Conservation (phyloP, 1,140 invertebrate genomes). For the Calliphora vicina region DNA sequence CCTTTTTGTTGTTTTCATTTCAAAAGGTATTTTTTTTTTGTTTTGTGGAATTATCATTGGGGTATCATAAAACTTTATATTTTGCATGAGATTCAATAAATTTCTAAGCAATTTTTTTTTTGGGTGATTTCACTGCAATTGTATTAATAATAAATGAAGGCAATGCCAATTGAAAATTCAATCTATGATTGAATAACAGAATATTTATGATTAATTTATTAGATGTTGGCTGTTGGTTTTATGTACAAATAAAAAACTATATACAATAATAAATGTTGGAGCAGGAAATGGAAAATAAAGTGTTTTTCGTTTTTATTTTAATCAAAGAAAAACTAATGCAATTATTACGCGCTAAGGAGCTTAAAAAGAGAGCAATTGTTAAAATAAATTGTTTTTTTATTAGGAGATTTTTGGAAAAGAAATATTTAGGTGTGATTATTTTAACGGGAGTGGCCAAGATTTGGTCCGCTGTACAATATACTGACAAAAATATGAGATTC, state of each 20-base stretch:
- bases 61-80: slow-evolving; percentile 33
- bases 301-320: background rate
- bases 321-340: background rate
- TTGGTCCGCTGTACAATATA: background rate
- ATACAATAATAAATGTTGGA: too few relatives aligned
- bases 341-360: background rate
- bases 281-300: background rate
- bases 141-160: background rate
- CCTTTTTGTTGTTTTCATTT: slow-evolving; percentile 4
- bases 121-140: background rate
- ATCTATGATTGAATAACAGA: background rate
- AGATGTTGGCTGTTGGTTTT: background rate
- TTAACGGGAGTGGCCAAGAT: background rate
- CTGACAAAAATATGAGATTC: too few relatives aligned
- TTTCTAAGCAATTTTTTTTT: slow-evolving; percentile 9
- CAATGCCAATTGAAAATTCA: background rate
- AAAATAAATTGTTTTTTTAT: background rate
- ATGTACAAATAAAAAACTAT: background rate
- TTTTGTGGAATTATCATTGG: background rate
- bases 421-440: background rate
- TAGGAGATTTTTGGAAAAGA: background rate
- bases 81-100: slow-evolving; percentile 32
- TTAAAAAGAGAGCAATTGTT: background rate
- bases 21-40: background rate
- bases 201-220: background rate